A percentile compares a stretch with the other conserved stretches of the same genome.
phyloP scores from a whole-genome alignment of 64 coral and sea anemone genomes.

The Montipora efflorescens region DNA sequence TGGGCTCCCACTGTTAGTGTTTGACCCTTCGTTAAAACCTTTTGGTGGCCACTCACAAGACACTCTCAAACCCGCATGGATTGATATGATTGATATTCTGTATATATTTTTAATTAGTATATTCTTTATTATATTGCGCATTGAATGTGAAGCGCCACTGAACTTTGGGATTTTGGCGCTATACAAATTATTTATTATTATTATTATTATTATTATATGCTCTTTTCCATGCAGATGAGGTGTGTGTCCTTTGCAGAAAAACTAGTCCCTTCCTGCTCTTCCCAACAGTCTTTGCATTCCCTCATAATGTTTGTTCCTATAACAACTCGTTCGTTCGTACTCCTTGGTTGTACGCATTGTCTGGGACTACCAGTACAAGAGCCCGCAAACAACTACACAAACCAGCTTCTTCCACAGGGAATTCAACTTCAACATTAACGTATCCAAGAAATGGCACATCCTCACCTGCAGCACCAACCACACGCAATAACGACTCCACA shows the following conservation, averaged over 20 bases:
- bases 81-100: not conserved
- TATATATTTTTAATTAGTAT: too few species aligned
- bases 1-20: slow-evolving; percentile 41
- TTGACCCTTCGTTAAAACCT: slow-evolving; percentile 14
- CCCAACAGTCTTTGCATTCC: slow-evolving; percentile 29
- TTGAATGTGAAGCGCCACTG: too few species aligned
- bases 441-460: slow-evolving; percentile 69
- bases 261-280: slow-evolving; percentile 11
- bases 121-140: too few species aligned
- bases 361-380: slow-evolving; percentile 51
- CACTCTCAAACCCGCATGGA: slow-evolving; percentile 40
- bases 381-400: not conserved
- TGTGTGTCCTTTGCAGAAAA: slow-evolving; percentile 54
- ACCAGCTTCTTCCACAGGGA: slow-evolving; percentile 58
- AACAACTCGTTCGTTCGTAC: not conserved
- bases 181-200: too few species aligned
- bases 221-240: slow-evolving; percentile 52
- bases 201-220: slow-evolving; percentile 4
- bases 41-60: slow-evolving; percentile 20
- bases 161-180: too few species aligned
- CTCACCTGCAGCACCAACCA: slow-evolving; percentile 69
- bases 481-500: not conserved
- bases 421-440: slow-evolving; percentile 46
- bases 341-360: slow-evolving; percentile 60
- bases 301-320: slow-evolving; percentile 67